These are phyloP conservation scores for Brenthis hecate DNA, from an alignment of 2,888 invertebrate genomes.

Conservation along the genomic window DNA sequence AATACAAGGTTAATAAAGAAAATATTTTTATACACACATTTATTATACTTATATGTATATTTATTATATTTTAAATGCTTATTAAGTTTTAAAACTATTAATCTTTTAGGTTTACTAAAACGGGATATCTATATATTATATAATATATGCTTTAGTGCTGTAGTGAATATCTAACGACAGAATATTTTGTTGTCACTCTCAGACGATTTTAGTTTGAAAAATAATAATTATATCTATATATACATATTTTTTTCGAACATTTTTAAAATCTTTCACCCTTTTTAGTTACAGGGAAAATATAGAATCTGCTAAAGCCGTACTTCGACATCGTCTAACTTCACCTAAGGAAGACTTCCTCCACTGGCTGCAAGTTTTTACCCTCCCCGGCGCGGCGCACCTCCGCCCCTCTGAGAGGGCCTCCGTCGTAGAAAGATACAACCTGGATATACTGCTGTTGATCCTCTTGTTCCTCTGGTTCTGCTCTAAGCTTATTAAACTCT, in stretches of 20 bases:
- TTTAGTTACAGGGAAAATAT: constrained; percentile 51
- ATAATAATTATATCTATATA: too few species aligned
- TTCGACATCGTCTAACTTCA: constrained; percentile 44
- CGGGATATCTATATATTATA: too few species aligned
- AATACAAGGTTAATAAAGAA: constrained; percentile 50
- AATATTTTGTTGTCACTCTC: neutral
- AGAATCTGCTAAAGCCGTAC: constrained; percentile 45
- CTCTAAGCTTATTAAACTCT: constrained; percentile 49
- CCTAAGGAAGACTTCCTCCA: constrained; percentile 50
- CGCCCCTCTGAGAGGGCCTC: constrained; percentile 50
- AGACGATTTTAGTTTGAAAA: neutral
- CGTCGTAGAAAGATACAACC: constrained; percentile 46
- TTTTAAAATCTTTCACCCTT: neutral
- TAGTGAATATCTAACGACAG: too few species aligned
- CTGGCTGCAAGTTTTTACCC: constrained; percentile 52
- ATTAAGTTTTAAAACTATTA: neutral
- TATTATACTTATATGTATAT: neutral
- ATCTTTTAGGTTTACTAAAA: too few species aligned
- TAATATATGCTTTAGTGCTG: too few species aligned
- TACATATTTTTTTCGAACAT: too few species aligned
- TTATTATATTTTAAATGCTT: neutral
- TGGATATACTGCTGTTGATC: constrained; percentile 49
- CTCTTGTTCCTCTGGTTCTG: constrained; percentile 55
- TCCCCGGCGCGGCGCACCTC: constrained; percentile 49
- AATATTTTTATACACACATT: neutral